Conservation (phyloP, 2,797 vertebrate species). For the Epinephelus awoara region DNA sequence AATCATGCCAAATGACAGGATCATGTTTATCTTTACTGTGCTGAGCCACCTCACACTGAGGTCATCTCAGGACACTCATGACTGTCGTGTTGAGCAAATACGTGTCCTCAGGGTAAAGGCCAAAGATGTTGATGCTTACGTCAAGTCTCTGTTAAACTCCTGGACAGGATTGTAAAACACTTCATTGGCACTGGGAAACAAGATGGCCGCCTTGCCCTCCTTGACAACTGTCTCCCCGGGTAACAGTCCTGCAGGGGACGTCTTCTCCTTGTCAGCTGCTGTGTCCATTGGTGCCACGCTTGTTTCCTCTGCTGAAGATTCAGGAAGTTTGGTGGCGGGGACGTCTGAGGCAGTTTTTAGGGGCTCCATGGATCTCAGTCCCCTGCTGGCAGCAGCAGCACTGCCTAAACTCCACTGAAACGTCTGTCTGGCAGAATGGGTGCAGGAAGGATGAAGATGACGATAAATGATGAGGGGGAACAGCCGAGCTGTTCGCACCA, state of each 20-base stretch:
- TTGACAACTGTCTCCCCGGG: constrained; percentile 86
- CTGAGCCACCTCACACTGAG: no score
- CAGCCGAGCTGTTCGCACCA: constrained; percentile 27
- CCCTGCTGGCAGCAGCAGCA: constrained; percentile 17
- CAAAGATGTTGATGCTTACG: constrained; percentile 83
- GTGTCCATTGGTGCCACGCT: neutral
- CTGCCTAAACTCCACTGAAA: neutral
- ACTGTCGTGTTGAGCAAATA: neutral
- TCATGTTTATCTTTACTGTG: neutral
- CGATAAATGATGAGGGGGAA: constrained; percentile 9
- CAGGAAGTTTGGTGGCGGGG: constrained; percentile 9
- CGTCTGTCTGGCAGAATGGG: neutral
- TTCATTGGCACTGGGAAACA: constrained; percentile 91
- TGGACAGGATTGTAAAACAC: constrained; percentile 98
- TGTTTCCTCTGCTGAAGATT: neutral
- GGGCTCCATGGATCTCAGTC: constrained; percentile 74
- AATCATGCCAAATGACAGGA: neutral
- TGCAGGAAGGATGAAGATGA: constrained; percentile 8
- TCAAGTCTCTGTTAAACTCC: constrained; percentile 95
- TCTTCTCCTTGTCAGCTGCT: neutral
- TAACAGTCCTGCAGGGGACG: constrained; percentile 56
- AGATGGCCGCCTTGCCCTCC: constrained; percentile 91
- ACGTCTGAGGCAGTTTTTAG: neutral
- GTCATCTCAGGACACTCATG: neutral
- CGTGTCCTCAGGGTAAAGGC: neutral